Evolutionary conservation across 2,113 vertebrate genomes (phyloP).

Genomic region (Pardalotus punctatus): DNA sequence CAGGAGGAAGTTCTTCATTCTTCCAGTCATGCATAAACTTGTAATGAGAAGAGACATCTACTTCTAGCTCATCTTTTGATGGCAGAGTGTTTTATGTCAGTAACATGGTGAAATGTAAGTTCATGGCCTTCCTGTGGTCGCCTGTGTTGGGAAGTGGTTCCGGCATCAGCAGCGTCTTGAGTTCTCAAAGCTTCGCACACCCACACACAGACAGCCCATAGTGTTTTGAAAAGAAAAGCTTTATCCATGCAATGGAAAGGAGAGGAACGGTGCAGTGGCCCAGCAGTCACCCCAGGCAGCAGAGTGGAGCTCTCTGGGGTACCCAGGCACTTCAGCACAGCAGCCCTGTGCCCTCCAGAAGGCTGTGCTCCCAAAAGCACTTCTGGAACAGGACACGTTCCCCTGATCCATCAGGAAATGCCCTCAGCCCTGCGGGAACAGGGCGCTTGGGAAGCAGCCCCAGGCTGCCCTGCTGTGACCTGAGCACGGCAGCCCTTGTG

Average conservation of each 20-base stretch:
- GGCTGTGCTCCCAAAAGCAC: not conserved
- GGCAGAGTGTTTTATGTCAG: not conserved
- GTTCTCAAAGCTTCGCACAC: not conserved
- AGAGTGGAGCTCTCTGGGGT: not conserved
- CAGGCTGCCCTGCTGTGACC: not conserved
- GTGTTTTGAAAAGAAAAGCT: not conserved
- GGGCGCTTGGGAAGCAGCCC: not conserved
- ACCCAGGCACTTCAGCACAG: not conserved
- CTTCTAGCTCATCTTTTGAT: not conserved
- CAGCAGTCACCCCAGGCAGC: not conserved
- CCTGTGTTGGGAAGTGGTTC: not conserved
- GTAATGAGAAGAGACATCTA: not conserved
- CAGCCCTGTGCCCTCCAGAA: not conserved
- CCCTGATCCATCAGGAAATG: not conserved
- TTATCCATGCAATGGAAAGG: not conserved
- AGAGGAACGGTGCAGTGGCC: not conserved
- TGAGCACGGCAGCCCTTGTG: not conserved
- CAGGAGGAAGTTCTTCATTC: not conserved
- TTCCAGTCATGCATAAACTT: not conserved
- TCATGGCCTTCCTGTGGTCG: fast-evolving
- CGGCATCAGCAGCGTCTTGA: not conserved
- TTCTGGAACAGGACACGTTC: not conserved
- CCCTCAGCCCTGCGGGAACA: not conserved
- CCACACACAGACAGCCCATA: not conserved
- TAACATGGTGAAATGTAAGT: not conserved